Conservation (phyloP, 2,797 vertebrate species). For the Oreochromis mossambicus region DNA sequence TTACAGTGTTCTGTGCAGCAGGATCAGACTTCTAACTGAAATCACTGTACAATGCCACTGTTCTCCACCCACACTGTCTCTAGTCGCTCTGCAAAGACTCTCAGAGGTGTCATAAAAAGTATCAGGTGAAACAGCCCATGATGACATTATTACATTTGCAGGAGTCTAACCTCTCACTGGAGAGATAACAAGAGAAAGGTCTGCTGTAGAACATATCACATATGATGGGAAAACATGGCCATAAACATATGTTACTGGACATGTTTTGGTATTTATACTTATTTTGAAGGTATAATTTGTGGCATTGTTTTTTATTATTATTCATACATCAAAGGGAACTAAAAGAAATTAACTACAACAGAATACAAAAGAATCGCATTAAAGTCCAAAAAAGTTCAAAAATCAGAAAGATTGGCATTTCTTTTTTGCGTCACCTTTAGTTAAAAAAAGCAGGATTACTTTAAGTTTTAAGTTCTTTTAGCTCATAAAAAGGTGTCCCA, state of each 20-base stretch:
- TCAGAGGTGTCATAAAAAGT: conserved; percentile 19
- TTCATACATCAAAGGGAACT: fast-evolving
- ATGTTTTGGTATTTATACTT: neutral
- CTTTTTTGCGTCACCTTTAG: fast-evolving
- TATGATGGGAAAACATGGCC: neutral
- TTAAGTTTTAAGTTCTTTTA: neutral
- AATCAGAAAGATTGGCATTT: neutral
- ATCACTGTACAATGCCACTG: conserved; percentile 11
- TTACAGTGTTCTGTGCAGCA: conserved; percentile 7
- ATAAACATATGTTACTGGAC: neutral
- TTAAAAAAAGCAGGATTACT: neutral
- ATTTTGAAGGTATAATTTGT: neutral
- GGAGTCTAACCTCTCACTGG: conserved; percentile 3
- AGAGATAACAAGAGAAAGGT: neutral
- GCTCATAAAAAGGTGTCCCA: neutral
- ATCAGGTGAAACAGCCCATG: conserved; percentile 35
- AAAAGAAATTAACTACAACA: neutral
- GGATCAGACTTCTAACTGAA: conserved; percentile 21
- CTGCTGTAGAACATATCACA: neutral
- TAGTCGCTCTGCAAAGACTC: conserved; percentile 9
- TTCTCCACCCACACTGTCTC: conserved; percentile 30
- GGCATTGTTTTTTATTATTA: fast-evolving
- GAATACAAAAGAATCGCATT: neutral
- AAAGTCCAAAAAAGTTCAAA: neutral
- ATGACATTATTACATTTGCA: conserved; percentile 54